Base-by-base conservation (phyloP, 2,797 vertebrate genomes). In the Carapus acus region DNA sequence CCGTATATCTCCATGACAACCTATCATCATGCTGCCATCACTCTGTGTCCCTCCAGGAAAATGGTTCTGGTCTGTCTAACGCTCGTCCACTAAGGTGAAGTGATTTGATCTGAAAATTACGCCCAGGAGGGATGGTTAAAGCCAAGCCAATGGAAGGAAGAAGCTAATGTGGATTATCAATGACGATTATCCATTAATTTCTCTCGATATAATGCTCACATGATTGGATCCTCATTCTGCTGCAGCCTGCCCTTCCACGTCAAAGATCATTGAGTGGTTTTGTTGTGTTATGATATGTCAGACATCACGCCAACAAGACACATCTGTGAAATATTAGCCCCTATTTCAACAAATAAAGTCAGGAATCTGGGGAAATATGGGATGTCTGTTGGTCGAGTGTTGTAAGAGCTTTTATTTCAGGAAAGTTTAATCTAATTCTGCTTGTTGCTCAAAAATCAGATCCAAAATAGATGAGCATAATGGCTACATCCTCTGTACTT, bases 101-200 rank as follows among this genome's bases (percentile, higher is more conserved):
- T 61, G 49, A 51, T 61, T 44, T 17, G 38, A 31, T 67, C 69
- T 71, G 34, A 58, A 66, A 50, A 59, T 31, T 41, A 65, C 18
- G 55, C 53, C 58, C 53, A 39, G 18, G 22, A 27, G 34, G 65
- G 13, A 67, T 49, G 66, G 67, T 60, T 43, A 48, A 42, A 55
- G 55, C 36, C 49, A 16, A 50, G 61, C 40, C 58, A 56, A 23
- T 53, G 51, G 27, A 70, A 49, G 45, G 47, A 45, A 24, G 37
- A 58, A 51, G 71, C 68, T 73, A 76, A 78, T 69, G 67, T 55
- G 58, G 54, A 57, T 58, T 67, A 65, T 67, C 54, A 44, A 58
- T 61, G 69, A 54, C 65, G 63, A 76, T 69, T 58, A 47, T 60
- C 58, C 55, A 53, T 71, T 49, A 54, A 65, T 58, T 51, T 69